These are phyloP conservation scores for Romanogobio albipinnatus DNA, from an alignment of 2,113 vertebrate genomes.

Conservation along the genomic window DNA sequence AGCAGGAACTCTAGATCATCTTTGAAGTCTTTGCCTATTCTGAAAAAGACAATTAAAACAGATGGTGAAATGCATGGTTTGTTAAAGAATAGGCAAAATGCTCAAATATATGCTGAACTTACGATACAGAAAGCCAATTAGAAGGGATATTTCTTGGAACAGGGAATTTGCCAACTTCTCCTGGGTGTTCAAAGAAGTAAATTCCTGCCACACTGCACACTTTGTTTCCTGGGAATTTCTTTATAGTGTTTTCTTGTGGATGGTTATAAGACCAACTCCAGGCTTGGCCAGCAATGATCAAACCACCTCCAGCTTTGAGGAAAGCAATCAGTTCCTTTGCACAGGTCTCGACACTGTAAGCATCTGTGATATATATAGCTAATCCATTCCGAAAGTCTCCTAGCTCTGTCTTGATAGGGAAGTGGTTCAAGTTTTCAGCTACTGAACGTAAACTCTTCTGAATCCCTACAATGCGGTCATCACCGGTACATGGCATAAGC, in stretches of 20 bases:
- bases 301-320: slow-evolving; percentile 81
- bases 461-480: slow-evolving; percentile 72
- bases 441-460: slow-evolving; percentile 68
- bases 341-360: slow-evolving; percentile 70
- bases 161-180: slow-evolving; percentile 70
- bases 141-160: slow-evolving; percentile 81
- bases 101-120: slow-evolving; percentile 67
- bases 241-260: slow-evolving; percentile 75
- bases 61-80: neutral
- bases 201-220: slow-evolving; percentile 85
- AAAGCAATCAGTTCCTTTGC: slow-evolving; percentile 76
- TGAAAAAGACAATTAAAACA: slow-evolving; percentile 39
- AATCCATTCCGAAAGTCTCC: slow-evolving; percentile 59
- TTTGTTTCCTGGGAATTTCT: slow-evolving; percentile 83
- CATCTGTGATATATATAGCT: slow-evolving; percentile 79
- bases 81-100: neutral
- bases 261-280: slow-evolving; percentile 80
- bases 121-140: slow-evolving; percentile 79
- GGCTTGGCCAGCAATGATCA: slow-evolving; percentile 86
- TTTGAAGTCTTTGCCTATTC: slow-evolving; percentile 72
- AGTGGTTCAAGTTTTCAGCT: slow-evolving; percentile 69
- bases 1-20: slow-evolving; percentile 74
- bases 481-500: slow-evolving; percentile 75
- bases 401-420: slow-evolving; percentile 62
- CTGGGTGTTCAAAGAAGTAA: slow-evolving; percentile 80